phyloP scores from a whole-genome alignment of 1,140 invertebrate species.

The Hyles euphorbiae region DNA sequence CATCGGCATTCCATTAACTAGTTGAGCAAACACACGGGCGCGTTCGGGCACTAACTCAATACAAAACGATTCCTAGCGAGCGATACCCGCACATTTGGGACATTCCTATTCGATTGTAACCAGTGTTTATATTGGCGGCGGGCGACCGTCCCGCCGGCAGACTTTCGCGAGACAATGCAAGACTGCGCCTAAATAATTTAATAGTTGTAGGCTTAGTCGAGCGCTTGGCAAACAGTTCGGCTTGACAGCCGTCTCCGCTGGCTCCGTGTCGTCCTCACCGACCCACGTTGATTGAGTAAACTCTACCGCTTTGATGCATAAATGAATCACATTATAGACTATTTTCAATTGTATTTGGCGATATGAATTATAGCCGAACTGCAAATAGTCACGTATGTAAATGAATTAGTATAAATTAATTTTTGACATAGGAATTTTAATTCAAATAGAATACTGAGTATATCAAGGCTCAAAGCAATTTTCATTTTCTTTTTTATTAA shows the following conservation, averaged over 20 bases:
- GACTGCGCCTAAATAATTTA: slow-evolving; percentile 65
- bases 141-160: slow-evolving; percentile 22
- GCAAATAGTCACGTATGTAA: too few relatives aligned
- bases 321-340: too few relatives aligned
- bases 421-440: too few relatives aligned
- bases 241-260: neutral
- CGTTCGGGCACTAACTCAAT: slow-evolving; percentile 46
- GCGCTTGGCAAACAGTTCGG: slow-evolving; percentile 45
- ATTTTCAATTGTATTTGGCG: too few relatives aligned
- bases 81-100: slow-evolving; percentile 43
- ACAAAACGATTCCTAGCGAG: slow-evolving; percentile 44
- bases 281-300: too few relatives aligned
- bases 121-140: slow-evolving; percentile 59
- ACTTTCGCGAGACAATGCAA: slow-evolving; percentile 62
- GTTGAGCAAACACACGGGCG: slow-evolving; percentile 58
- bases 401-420: too few relatives aligned
- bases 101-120: slow-evolving; percentile 57
- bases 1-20: slow-evolving; percentile 71
- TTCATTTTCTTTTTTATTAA: too few relatives aligned
- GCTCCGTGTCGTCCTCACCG: too few relatives aligned
- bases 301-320: too few relatives aligned
- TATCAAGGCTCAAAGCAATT: too few relatives aligned
- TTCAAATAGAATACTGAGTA: too few relatives aligned
- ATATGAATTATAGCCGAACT: too few relatives aligned
- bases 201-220: slow-evolving; percentile 47